Percentiles rank a stretch among this genome's conserved stretches.
These are phyloP conservation scores for Brachyhypopomus occidentalis DNA, from an alignment of 2,113 vertebrate genomes.

Conservation along the genomic window DNA sequence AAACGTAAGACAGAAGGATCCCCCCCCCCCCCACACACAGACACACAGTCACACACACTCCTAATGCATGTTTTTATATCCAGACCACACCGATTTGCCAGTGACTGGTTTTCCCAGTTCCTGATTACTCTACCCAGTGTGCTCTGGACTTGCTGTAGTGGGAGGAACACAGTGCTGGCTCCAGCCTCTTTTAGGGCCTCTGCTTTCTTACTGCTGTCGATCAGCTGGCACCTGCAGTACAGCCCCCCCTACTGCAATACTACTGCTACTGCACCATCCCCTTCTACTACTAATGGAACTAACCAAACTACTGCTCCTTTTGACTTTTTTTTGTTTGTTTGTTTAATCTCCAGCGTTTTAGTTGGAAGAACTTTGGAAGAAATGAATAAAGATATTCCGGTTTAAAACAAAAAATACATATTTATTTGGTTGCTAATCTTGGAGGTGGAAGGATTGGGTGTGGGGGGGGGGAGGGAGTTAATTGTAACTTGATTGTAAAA, in stretches of 20 bases:
- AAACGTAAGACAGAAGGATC: constrained; percentile 17
- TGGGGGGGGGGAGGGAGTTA: constrained; percentile 53
- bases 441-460: constrained; percentile 55
- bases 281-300: constrained; percentile 73
- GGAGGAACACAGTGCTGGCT: constrained; percentile 47
- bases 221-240: constrained; percentile 53
- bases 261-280: constrained; percentile 76
- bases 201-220: constrained; percentile 52
- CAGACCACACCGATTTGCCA: constrained; percentile 4
- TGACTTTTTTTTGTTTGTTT: constrained; percentile 42
- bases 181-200: constrained; percentile 24
- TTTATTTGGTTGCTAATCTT: constrained; percentile 73
- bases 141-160: constrained; percentile 48
- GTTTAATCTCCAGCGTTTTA: constrained; percentile 76
- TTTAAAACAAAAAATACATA: constrained; percentile 69
- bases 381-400: constrained; percentile 60
- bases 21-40: no score
- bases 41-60: constrained; percentile 23
- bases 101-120: constrained; percentile 26
- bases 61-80: not conserved
- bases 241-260: constrained; percentile 64
- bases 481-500: constrained; percentile 39
- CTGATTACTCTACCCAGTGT: constrained; percentile 42
- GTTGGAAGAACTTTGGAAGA: constrained; percentile 67
- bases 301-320: constrained; percentile 75